Percentiles rank a stretch among this genome's conserved stretches.
These are phyloP conservation scores for Nyctalus aviator DNA, from an alignment of 2,797 vertebrate genomes.

Conservation along the genomic window DNA sequence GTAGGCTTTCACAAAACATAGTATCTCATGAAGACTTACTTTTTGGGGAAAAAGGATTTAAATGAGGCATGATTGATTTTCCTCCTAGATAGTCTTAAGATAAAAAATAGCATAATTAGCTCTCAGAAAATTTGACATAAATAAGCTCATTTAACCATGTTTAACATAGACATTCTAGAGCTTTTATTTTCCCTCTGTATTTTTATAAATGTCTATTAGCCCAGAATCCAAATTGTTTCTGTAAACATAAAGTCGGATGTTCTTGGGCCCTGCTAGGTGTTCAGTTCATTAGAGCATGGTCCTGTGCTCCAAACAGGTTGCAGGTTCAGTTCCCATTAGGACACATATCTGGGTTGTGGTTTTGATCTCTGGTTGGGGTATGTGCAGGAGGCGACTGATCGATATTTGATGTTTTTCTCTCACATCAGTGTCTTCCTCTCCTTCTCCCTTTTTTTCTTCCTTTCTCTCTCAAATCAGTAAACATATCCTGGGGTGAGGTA, in stretches of 20 bases:
- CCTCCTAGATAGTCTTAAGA: background rate
- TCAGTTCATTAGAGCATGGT: background rate
- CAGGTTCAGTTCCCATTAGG: background rate
- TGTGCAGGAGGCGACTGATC: background rate
- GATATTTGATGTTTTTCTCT: background rate
- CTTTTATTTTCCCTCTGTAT: background rate
- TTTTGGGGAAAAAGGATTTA: constrained; percentile 13
- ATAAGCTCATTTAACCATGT: background rate
- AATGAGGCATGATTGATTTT: background rate
- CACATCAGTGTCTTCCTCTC: background rate
- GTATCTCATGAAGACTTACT: background rate
- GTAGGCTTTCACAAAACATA: background rate
- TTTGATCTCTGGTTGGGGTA: background rate
- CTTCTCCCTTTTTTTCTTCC: background rate
- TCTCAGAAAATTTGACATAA: background rate
- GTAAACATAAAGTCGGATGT: background rate
- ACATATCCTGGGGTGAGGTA: background rate
- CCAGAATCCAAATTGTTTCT: background rate
- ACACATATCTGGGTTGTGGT: background rate
- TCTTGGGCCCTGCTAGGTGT: background rate
- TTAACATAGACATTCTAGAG: background rate
- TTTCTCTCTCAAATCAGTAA: background rate
- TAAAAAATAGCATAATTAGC: background rate
- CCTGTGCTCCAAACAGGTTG: background rate
- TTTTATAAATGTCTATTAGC: background rate